Base-by-base conservation (phyloP, 2,113 vertebrate genomes). In the Meleagris gallopavo region DNA sequence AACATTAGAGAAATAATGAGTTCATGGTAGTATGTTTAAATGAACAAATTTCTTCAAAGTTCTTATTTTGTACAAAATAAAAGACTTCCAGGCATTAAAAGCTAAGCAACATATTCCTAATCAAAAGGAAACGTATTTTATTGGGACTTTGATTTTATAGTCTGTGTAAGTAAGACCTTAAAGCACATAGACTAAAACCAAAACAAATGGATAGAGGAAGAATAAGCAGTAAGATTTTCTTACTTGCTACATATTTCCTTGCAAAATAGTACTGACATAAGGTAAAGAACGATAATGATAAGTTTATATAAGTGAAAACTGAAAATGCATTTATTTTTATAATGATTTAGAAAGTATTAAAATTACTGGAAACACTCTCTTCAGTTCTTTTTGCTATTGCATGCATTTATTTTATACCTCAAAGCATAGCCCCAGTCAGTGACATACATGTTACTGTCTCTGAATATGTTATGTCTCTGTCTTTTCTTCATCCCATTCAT, bases 331-430 rank as follows among this genome's bases (percentile, higher is more conserved):
- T 36, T 1, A 16, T 79, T 90, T 62, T 69, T 5, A 36, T 60
- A 83, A 61, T 13, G 73, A 50, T 54, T 90, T 82, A 67, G 27
- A 50, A 79, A 64, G 2, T 60, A 5, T 21, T 55, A 81, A n/a
- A 50, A 48, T 18, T 50, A 27, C 41, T 79, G 0, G 77, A 83
- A 84, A 4, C 2, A 15, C 3, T 22, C 1, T 21, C 24, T 61
- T 45, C 25, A 9, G 25, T 90, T 85, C n/a, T 0, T 1, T 3
- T 48, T 45, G 2, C 4, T 5, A 21, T 11, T 66, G 3, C 13
- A 58, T 38, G 11, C 2, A 20, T 48, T 54, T 55, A 38, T 5
- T 34, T 83, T 60, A 10, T 45, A 79, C 27, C 38, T 64, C 13
- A 67, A 74, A 83, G 36, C 4, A 18, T 3, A 34, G 2, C 4